Conservation (phyloP, 2,888 invertebrate genomes). For the Platerodrilus igneus region DNA sequence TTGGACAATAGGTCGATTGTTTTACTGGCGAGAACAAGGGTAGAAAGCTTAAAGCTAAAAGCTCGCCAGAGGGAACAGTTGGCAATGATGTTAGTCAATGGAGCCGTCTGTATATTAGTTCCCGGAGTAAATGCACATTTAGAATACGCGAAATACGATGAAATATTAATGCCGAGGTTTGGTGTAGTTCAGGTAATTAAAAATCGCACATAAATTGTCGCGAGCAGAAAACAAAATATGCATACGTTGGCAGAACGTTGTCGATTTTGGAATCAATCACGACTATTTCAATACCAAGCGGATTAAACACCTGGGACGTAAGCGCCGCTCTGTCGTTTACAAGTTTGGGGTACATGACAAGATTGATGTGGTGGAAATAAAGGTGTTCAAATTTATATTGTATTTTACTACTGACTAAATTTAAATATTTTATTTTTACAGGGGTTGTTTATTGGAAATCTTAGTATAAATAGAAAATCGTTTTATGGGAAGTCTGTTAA, state of each 20-base stretch:
- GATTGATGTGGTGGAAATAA: constrained; percentile 21
- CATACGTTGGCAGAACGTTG: too few relatives aligned
- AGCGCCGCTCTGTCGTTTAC: constrained; percentile 10
- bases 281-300: constrained; percentile 19
- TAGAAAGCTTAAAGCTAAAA: constrained; percentile 21
- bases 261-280: constrained; percentile 18
- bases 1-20: constrained; percentile 26
- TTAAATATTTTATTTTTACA: too few relatives aligned
- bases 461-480: too few relatives aligned
- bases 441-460: too few relatives aligned
- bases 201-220: too few relatives aligned
- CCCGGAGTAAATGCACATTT: constrained; percentile 11
- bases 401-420: too few relatives aligned
- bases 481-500: too few relatives aligned
- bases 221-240: too few relatives aligned
- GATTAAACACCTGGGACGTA: constrained; percentile 23
- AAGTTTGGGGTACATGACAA: constrained; percentile 15
- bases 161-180: constrained; percentile 5
- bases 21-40: constrained; percentile 21
- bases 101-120: constrained; percentile 15
- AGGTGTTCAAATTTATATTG: constrained; percentile 16
- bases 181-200: too few relatives aligned
- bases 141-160: constrained; percentile 9
- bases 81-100: constrained; percentile 20
- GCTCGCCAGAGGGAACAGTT: constrained; percentile 17